Base-by-base conservation (phyloP, 2,113 vertebrate genomes). In the Neodon shergylaensis region DNA sequence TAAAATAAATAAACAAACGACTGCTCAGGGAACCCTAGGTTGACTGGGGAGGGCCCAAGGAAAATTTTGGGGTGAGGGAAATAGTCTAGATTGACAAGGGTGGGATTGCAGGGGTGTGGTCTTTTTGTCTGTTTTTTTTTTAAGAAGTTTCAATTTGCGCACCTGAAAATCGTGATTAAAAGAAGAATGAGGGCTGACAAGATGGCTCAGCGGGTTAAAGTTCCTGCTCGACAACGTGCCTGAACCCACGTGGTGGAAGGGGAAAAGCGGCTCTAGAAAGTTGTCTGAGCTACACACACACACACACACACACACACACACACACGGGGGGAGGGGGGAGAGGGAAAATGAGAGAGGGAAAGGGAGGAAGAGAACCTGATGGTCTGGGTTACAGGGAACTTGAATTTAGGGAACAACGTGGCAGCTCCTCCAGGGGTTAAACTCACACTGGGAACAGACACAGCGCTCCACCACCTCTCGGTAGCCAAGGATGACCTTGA, bases 121-220 rank as follows among this genome's bases (percentile, higher is more conserved):
- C 22, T 58, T 58, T 58, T 58, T 58, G 54, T 58, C 19, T 58
- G 13, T 58, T 58, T 58, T 58, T 54, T 54, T 4, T 13, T n/a
- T 21, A 54, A 33, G 36, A 16, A 17, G 0, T 9, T 87, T 52
- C 33, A 39, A 31, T 49, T 49, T 36, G 24, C 33, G 33, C 54
- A 19, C 44, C 47, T 91, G 5, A 66, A 94, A 90, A 92, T 44
- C 21, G 21, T 49, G 88, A 33, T 65, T 44, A 78, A 36, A 73
- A 61, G 19, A 28, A 68, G 61, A 58, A 5, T 21, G 19, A 58
- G 58, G 33, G 54, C 52, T 9, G 49, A 73, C 42, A 39, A 42
- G 14, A 44, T 65, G 28, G 14, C 14, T 65, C 39, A 39, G 58
- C 2, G 14, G 13, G n/a, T 42, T 63, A 83, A 63, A 42, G 81